Evolutionary conservation across 2,888 invertebrate genomes (phyloP), one percentile per base, ranked within the genome.

Genomic region (Xestoiulus laeticollis): DNA sequence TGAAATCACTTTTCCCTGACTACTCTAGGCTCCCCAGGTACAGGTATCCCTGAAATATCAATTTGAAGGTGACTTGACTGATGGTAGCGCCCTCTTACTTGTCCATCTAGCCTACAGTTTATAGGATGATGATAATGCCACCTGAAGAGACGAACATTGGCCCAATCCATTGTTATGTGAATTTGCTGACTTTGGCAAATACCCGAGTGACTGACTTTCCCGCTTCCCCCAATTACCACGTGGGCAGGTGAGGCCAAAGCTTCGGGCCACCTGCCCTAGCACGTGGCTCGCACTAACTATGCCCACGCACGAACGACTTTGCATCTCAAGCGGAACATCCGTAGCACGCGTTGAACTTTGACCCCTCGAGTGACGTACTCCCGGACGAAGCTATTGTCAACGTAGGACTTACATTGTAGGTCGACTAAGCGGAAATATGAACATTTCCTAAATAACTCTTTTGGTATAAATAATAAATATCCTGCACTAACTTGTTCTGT

Each of bases 171-270:
- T 53, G 53, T 53, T 53, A 53, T n/a, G 19, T 38, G 33, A 53
- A 53, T 19, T 53, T 53, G 53, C 53, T 53, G 53, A 53, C 53
- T 53, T 16, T 53, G 19, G 19, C 2, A n/a, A n/a, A 53, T n/a
- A 53, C 2, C 4, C 5, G 19, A 53, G 19, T 53, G 53, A 53
- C 53, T 53, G n/a, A 53, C 53, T 53, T 53, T 19, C 53, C 53
- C 1, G 4, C 48, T 48, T 48, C 48, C 48, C 48, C 48, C 53
- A 53, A 53, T 53, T 53, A 53, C 19, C 53, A n/a, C 53, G 53
- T 53, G 53, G n/a, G 53, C 53, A 53, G 53, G 53, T 53, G 53
- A 53, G 53, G 53, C 19, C 53, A 53, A 53, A 53, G 53, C 53
- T 38, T 38, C n/a, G 19, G n/a, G n/a, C 53, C 53, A 53, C 53